A percentile compares a stretch with the other conserved stretches of the same genome.
These are phyloP conservation scores for Saturnia japonica DNA, from an alignment of 2,888 invertebrate genomes.

Conservation along the genomic window DNA sequence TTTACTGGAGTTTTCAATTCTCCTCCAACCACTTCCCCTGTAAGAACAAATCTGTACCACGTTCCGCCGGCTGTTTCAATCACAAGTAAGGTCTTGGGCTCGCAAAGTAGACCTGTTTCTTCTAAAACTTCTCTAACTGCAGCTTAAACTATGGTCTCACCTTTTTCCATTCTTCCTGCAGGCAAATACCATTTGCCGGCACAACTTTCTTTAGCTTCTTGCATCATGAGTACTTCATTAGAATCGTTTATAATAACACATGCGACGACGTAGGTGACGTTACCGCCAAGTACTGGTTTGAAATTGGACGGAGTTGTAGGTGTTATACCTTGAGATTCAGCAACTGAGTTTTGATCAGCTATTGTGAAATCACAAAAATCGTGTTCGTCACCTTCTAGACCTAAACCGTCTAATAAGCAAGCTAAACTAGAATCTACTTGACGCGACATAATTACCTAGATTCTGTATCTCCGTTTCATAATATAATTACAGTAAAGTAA, in stretches of 20 bases:
- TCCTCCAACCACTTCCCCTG: slow-evolving; percentile 92
- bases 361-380: slow-evolving; percentile 92
- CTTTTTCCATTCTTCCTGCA: slow-evolving; percentile 96
- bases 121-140: slow-evolving; percentile 96
- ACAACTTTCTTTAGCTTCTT: slow-evolving; percentile 97
- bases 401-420: slow-evolving; percentile 85
- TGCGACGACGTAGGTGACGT: slow-evolving; percentile 95
- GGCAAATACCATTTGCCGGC: slow-evolving; percentile 98
- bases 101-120: slow-evolving; percentile 95
- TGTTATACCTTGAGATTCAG: slow-evolving; percentile 92
- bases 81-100: slow-evolving; percentile 90
- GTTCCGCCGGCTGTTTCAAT: slow-evolving; percentile 94
- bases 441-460: slow-evolving; percentile 68
- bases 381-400: slow-evolving; percentile 86
- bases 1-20: slow-evolving; percentile 93
- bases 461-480: slow-evolving; percentile 13
- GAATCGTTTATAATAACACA: slow-evolving; percentile 93
- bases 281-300: slow-evolving; percentile 90
- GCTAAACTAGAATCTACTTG: slow-evolving; percentile 84
- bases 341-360: slow-evolving; percentile 91
- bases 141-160: slow-evolving; percentile 93
- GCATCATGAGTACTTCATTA: slow-evolving; percentile 96
- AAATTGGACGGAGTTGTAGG: slow-evolving; percentile 89
- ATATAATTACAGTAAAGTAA: not conserved
- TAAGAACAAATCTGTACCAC: slow-evolving; percentile 96